Evolutionary conservation across 2,113 vertebrate species (phyloP).

Genomic region (Poeciliopsis occidentalis): DNA sequence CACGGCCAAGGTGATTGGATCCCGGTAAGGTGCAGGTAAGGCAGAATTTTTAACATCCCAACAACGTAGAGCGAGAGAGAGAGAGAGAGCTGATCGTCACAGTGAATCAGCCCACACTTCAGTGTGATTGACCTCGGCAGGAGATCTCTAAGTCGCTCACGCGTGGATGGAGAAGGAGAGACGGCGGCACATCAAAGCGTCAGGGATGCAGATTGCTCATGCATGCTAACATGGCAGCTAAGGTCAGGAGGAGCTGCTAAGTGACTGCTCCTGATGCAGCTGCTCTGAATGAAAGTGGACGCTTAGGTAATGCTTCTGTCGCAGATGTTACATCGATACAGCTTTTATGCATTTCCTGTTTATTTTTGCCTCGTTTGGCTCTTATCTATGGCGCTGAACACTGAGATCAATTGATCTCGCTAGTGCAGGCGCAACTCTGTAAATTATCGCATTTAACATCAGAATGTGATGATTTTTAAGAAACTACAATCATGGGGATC

Average conservation of each 20-base stretch:
- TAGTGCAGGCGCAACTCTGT: not conserved
- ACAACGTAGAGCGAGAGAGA: slow-evolving; percentile 22
- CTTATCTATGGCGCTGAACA: not conserved
- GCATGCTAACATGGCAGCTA: slow-evolving; percentile 72
- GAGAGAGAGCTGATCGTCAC: slow-evolving; percentile 61
- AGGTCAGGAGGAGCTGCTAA: slow-evolving; percentile 68
- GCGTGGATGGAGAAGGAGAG: slow-evolving; percentile 61
- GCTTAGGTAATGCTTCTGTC: slow-evolving; percentile 31
- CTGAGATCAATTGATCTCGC: too few relatives aligned
- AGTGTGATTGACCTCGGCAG: slow-evolving; percentile 69
- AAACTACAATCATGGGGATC: not conserved
- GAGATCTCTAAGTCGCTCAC: slow-evolving; percentile 74
- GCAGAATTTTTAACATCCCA: slow-evolving; percentile 15
- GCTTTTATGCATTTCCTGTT: not conserved
- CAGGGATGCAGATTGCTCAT: slow-evolving; percentile 60
- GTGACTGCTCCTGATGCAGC: slow-evolving; percentile 42
- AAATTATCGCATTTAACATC: not conserved
- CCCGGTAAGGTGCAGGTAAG: slow-evolving; percentile 51
- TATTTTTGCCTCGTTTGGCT: not conserved
- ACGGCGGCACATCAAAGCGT: slow-evolving; percentile 61
- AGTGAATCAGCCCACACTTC: slow-evolving; percentile 58
- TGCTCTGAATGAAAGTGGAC: slow-evolving; percentile 18
- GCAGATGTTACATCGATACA: slow-evolving; percentile 6
- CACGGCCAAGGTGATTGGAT: slow-evolving; percentile 61
- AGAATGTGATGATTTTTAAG: not conserved